Evolutionary conservation across 1,140 invertebrate genomes (phyloP).

Genomic region (Manduca sexta): DNA sequence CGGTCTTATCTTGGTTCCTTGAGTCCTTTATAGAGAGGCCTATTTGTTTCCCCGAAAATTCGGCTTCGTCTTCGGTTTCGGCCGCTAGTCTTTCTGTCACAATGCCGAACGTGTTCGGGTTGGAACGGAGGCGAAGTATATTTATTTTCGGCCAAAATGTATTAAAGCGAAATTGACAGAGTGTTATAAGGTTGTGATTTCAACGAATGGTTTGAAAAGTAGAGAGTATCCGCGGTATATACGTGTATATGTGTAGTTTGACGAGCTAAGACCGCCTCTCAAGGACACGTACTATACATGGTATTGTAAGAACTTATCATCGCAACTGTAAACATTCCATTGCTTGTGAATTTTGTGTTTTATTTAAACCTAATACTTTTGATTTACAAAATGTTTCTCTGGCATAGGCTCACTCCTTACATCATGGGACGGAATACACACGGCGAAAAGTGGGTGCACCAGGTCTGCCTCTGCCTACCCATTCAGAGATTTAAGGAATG

Average conservation of each 20-base stretch:
- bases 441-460: too few species aligned
- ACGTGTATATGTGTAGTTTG: constrained; percentile 5
- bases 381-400: not conserved
- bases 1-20: not conserved
- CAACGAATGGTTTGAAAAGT: constrained; percentile 15
- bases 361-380: constrained; percentile 24
- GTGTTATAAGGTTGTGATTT: constrained; percentile 13
- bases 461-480: too few species aligned
- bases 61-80: too few species aligned
- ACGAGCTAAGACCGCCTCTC: constrained; percentile 29
- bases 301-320: constrained; percentile 56
- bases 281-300: constrained; percentile 31
- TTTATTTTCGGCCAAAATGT: too few species aligned
- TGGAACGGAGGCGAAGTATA: too few species aligned
- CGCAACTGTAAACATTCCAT: constrained; percentile 70
- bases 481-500: not conserved
- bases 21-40: too few species aligned
- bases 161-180: too few species aligned
- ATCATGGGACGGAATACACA: too few species aligned
- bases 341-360: constrained; percentile 57
- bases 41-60: too few species aligned
- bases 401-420: too few species aligned
- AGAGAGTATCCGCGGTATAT: constrained; percentile 12
- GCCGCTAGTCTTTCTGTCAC: too few species aligned
- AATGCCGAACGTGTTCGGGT: too few species aligned